Base-by-base conservation (phyloP, 2,113 vertebrate species). In the Hypocryptadius cinnamomeus region DNA sequence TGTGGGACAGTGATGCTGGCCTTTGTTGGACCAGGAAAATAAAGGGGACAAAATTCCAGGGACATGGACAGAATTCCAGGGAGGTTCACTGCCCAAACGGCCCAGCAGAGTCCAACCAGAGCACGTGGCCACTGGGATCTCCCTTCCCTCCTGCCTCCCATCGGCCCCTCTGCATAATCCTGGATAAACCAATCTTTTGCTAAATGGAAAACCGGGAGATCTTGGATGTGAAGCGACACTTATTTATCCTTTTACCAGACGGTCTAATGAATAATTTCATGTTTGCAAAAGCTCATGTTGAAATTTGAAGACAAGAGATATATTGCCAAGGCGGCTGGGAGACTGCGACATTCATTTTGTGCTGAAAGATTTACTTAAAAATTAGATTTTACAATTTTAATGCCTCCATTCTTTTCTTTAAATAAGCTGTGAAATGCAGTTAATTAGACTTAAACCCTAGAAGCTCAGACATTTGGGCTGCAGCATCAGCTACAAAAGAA, bases 261-360 rank as follows among this genome's bases (percentile, higher is more conserved):
- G 94, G 97, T 90, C 97, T 98, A 98, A 98, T 98, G 98, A 98
- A 98, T 98, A 98, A 98, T 98, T 98, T 98, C 97, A 97, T 98
- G 97, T 98, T 98, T 98, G 97, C 96, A 97, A 97, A 98, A 98
- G 97, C 97, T 98, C 97, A 97, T 98, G 97, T 97, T 97, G 97
- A 98, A 98, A 98, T 97, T 95, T 96, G 97, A 98, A 98, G 98
- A 98, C 97, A 98, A 98, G 97, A 97, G 97, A 97, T 97, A 96
- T 97, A 97, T 97, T 97, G 96, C 97, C 97, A 96, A 97, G 97
- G 96, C 97, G 59, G 96, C 96, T 97, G 97, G 97, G 97, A 98
- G 97, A 95, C 97, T 90, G 97, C 95, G 68, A 97, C 97, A 97
- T 98, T 98, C 97, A 98, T 98, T 97, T 97, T 97, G 97, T 95